These are phyloP conservation scores for Probaryconus sp. DNA, from an alignment of 1,140 invertebrate species.

Conservation along the genomic window DNA sequence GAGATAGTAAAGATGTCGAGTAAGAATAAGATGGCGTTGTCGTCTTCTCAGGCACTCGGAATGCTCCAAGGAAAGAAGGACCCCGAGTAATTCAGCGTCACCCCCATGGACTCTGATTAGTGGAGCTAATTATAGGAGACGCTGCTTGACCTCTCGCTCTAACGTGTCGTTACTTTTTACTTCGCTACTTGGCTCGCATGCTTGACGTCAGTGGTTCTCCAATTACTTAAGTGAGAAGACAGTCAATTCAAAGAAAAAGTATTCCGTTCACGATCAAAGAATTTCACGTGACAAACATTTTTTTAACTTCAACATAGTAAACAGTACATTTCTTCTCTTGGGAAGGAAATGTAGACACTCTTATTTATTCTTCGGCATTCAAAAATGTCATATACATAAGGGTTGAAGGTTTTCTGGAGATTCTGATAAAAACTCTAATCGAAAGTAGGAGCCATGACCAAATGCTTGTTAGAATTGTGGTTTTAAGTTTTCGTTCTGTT, in stretches of 20 bases:
- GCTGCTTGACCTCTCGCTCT: conserved; percentile 57
- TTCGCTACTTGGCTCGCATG: conserved; percentile 54
- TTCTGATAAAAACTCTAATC: not conserved
- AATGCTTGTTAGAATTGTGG: conserved; percentile 7
- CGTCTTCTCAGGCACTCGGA: conserved; percentile 30
- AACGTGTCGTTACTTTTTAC: conserved; percentile 64
- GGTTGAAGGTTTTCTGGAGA: no score
- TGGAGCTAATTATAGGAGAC: conserved; percentile 69
- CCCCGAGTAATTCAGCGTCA: conserved; percentile 33
- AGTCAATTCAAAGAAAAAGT: no score
- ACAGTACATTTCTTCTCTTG: no score
- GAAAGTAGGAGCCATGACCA: no score
- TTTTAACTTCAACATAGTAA: no score
- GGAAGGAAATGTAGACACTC: no score
- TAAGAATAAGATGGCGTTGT: conserved; percentile 44
- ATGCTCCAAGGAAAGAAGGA: conserved; percentile 47
- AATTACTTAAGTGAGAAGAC: conserved; percentile 29
- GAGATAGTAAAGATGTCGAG: conserved; percentile 60
- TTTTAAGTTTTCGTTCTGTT: conserved; percentile 8
- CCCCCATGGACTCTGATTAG: conserved; percentile 65
- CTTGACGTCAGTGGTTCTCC: conserved; percentile 60
- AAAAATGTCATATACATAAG: no score
- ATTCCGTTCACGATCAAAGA: no score
- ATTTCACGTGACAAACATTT: no score
- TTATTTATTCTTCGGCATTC: no score